Evolutionary conservation across 2,888 invertebrate species (phyloP).

Genomic region (Eledone cirrhosa): DNA sequence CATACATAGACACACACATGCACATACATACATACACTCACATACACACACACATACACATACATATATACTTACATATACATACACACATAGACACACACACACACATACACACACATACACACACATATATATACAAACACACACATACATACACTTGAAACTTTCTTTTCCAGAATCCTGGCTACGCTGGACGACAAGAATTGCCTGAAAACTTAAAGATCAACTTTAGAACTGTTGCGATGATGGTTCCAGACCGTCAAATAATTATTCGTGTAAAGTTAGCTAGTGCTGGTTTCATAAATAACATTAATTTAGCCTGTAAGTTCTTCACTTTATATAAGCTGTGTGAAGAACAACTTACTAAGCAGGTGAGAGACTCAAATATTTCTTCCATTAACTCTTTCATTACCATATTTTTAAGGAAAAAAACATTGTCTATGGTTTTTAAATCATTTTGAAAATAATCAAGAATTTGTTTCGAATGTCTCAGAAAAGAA

Average conservation of each 20-base stretch:
- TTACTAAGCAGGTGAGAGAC: slow-evolving; percentile 65
- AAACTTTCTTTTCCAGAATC: slow-evolving; percentile 59
- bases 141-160: no score
- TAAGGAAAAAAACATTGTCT: no score
- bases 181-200: slow-evolving; percentile 68
- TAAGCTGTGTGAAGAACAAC: slow-evolving; percentile 68
- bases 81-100: neutral
- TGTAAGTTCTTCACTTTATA: slow-evolving; percentile 67
- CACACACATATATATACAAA: neutral
- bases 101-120: neutral
- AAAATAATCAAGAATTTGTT: no score
- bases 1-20: neutral
- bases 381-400: no score
- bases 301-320: slow-evolving; percentile 66
- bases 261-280: slow-evolving; percentile 69
- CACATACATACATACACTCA: neutral
- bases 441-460: no score
- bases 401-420: no score
- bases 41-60: neutral
- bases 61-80: neutral
- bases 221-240: slow-evolving; percentile 68
- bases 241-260: slow-evolving; percentile 68
- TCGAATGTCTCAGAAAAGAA: no score
- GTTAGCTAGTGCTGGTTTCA: slow-evolving; percentile 66
- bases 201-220: slow-evolving; percentile 68